These are phyloP conservation scores for Drosophila mulleri DNA, from an alignment of 2,888 invertebrate genomes.

Conservation along the genomic window DNA sequence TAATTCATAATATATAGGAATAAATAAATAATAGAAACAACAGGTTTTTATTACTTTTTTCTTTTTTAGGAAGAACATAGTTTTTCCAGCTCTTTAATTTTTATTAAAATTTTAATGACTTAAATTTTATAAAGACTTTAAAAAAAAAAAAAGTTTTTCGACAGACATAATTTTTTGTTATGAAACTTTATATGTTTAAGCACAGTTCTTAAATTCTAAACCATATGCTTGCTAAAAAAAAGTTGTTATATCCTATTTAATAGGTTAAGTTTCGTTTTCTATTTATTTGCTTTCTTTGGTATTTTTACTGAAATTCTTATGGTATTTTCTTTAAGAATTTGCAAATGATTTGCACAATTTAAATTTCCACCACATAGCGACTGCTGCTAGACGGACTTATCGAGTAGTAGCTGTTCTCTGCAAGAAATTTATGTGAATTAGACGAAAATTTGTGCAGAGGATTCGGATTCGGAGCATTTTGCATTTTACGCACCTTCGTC, in stretches of 20 bases:
- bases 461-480: no score
- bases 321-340: background rate
- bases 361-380: conserved; percentile 82
- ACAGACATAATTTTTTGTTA: background rate
- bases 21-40: background rate
- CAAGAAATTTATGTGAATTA: background rate
- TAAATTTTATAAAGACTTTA: background rate
- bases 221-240: conserved; percentile 5
- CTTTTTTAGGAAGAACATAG: background rate
- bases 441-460: background rate
- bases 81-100: background rate
- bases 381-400: conserved; percentile 81
- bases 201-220: conserved; percentile 5
- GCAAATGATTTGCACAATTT: conserved; percentile 16
- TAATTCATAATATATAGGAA: no score
- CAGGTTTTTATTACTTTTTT: background rate
- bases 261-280: background rate
- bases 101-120: background rate
- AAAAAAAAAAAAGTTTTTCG: background rate
- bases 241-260: background rate
- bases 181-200: background rate
- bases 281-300: background rate
- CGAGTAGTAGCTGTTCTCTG: conserved; percentile 83
- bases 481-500: conserved; percentile 79
- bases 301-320: background rate